Evolutionary conservation across 2,888 invertebrate genomes (phyloP), one percentile per base, ranked within the genome.

Genomic region (Leuctra nigra): DNA sequence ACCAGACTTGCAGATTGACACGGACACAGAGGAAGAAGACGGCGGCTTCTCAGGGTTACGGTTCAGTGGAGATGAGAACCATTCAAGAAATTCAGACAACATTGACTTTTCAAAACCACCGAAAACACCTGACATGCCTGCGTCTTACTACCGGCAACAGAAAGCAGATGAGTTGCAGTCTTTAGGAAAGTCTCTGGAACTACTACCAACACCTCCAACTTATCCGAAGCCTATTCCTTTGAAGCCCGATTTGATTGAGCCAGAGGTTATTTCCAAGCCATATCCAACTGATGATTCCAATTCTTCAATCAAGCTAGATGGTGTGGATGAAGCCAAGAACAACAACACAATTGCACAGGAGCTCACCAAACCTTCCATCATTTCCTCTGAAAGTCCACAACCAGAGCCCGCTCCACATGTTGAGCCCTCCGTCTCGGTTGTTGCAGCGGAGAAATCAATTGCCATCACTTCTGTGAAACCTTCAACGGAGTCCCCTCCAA

Each of bases 1-100:
- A 67, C 83, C 83, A 66, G 89, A 90, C 66, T 73, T 90, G 20
- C 84, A 90, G 70, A 91, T 91, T 58, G 91, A 91, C 68, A 90
- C 90, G 0, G 91, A 91, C 65, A 88, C 87, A 7, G 91, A 91
- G 67, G 90, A 91, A 67, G 75, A 75, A 29, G 85, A 85, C 76
- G 66, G 0, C 67, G 66, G 0, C 67, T 67, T 69, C 76, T 66
- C 70, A 77, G 73, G 72, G 76, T 66, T 68, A 22, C 70, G 72
- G 39, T 66, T 68, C 59, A 61, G 70, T 24, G 73, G 76, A 60
- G 68, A 75, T 46, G 73, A 76, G 53, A 76, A 75, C 62, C 68
- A 69, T 44, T 71, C 73, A 1, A 72, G 71, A 61, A 73, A 75
- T 16, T 73, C 75, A 3, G 76, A 76, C 61, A 68, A 69, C 41